Base-by-base conservation (phyloP, 2,888 invertebrate genomes). In the Erynnis tages region DNA sequence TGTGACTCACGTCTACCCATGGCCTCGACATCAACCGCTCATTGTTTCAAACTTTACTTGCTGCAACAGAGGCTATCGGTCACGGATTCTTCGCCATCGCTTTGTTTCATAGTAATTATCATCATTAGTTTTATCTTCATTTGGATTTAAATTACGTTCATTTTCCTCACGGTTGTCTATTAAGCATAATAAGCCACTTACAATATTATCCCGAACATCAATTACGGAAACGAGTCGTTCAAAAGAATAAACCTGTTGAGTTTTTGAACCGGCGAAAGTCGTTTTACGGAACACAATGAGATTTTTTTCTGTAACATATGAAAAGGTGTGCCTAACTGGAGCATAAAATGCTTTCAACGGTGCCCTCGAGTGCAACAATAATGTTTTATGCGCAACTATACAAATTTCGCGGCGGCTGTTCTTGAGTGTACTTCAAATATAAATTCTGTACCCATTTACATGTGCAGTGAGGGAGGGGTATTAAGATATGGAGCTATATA, bases 351-450 rank as follows among this genome's bases (percentile, higher is more conserved):
- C 71, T 70, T 66, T 73, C 69, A 66, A 82, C 72, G 58, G 65
- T 73, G 67, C 82, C 79, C 78, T 54, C 57, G 75, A 68, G 75
- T 58, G 66, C 68, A 69, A 84, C 79, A 82, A 82, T 76, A 69
- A 71, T 66, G 70, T 79, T 74, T 79, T 79, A 79, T 78, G 76
- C 73, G 63, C 54, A 71, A 67, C 67, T 69, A 66, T 62, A 68
- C 63, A 63, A 76, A 76, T 73, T 75, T 71, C 69, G 58, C 58
- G 56, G 59, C 62, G 60, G 60, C 61, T 64, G 67, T 67, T 66
- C 67, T 55, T 13, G 44, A 57, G 57, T 59, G 56, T 58, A 50
- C 58, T 55, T 49, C 53, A 55, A 60, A 57, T 58, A 58, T 55
- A 34, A 54, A 54, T 55, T 53, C 35, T 54, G 50, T 53, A 54